Percentiles rank a stretch among this genome's conserved stretches.
Evolutionary conservation across 2,888 invertebrate genomes (phyloP).

Genomic region (Adelphocoris suturalis): DNA sequence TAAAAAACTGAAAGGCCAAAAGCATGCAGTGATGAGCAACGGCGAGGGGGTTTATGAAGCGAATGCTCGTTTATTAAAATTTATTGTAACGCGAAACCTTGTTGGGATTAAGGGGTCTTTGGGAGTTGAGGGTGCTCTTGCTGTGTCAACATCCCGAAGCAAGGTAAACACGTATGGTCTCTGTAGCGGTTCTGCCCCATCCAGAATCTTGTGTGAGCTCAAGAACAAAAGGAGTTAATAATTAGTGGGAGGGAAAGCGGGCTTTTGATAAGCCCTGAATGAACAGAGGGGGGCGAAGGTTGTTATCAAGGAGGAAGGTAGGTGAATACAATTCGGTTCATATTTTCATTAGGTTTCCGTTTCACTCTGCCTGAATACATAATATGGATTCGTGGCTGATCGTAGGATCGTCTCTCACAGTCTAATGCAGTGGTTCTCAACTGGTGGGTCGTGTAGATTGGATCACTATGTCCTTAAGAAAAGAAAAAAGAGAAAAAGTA

Average conservation of each 20-base stretch:
- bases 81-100: conserved; percentile 63
- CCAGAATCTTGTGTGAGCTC: conserved; percentile 10
- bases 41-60: conserved; percentile 32
- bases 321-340: neutral
- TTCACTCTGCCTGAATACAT: too few relatives aligned
- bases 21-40: neutral
- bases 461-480: too few relatives aligned
- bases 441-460: too few relatives aligned
- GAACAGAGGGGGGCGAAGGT: neutral
- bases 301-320: neutral
- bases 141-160: conserved; percentile 8
- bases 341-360: neutral
- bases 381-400: too few relatives aligned
- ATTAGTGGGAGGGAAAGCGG: conserved; percentile 10
- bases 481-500: too few relatives aligned
- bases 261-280: conserved; percentile 16
- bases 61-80: conserved; percentile 62
- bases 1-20: neutral
- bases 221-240: conserved; percentile 32
- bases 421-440: too few relatives aligned
- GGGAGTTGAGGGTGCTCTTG: conserved; percentile 15
- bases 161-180: conserved; percentile 22
- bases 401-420: too few relatives aligned
- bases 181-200: neutral
- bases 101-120: conserved; percentile 49